phyloP scores from a whole-genome alignment of 2,113 vertebrate species.

The Lynx canadensis region DNA sequence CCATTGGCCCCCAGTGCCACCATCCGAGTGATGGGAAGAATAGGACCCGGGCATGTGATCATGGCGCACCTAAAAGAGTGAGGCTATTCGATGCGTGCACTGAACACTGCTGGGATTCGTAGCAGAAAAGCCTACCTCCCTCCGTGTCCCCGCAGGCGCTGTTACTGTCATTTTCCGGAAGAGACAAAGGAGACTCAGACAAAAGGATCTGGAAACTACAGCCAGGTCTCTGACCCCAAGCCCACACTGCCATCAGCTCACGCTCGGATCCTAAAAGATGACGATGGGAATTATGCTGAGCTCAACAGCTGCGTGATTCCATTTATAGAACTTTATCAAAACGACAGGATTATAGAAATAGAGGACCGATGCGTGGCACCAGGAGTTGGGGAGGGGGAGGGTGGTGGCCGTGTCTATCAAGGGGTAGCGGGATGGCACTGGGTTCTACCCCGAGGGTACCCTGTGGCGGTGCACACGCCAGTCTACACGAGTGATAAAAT shows the following conservation, averaged over 20 bases:
- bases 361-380: background rate
- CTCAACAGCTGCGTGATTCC: background rate
- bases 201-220: background rate
- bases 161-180: background rate
- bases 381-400: background rate
- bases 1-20: fast-evolving
- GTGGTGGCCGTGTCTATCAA: background rate
- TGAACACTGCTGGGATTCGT: background rate
- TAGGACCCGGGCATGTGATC: fast-evolving
- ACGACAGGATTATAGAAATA: background rate
- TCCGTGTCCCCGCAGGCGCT: background rate
- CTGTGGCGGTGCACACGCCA: fast-evolving
- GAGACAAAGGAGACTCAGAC: background rate
- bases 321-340: background rate
- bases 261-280: background rate
- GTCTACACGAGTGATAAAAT: background rate
- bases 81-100: fast-evolving
- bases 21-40: background rate
- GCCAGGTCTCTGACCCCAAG: background rate
- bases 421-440: background rate
- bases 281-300: background rate
- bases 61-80: background rate
- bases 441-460: background rate
- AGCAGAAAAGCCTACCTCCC: background rate
- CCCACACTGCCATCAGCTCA: no score